These are phyloP conservation scores for Heterochromis multidens DNA, from an alignment of 2,113 vertebrate genomes.

Conservation along the genomic window DNA sequence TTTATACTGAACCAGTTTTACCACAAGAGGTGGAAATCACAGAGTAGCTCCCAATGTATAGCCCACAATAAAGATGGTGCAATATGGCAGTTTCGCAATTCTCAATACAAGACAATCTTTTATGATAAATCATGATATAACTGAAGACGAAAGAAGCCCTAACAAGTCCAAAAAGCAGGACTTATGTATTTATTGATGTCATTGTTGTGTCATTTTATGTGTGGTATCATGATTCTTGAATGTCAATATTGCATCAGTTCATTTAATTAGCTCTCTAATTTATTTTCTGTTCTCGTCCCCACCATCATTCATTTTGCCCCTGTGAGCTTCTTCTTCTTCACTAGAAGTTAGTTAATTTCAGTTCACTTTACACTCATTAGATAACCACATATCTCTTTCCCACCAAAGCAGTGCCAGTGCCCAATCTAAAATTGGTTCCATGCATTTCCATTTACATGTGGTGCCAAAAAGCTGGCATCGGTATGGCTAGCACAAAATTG, in stretches of 20 bases:
- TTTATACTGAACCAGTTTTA: background rate
- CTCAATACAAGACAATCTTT: background rate
- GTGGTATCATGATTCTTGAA: background rate
- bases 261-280: background rate
- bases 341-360: background rate
- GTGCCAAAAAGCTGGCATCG: background rate
- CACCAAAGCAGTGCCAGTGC: background rate
- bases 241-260: background rate
- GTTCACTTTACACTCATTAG: background rate
- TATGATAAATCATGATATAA: background rate
- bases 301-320: accelerated
- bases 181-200: too few species aligned
- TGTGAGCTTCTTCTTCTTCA: background rate
- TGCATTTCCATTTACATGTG: background rate
- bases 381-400: background rate
- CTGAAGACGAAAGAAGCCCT: too few species aligned
- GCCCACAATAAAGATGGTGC: background rate
- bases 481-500: background rate
- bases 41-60: background rate
- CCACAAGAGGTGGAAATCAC: background rate
- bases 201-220: too few species aligned
- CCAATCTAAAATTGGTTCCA: background rate
- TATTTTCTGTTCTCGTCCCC: background rate
- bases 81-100: background rate
- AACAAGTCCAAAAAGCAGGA: too few species aligned